Percentiles rank a stretch among this genome's conserved stretches.
Evolutionary conservation across 1,140 invertebrate genomes (phyloP).

Genomic region (Teleogryllus occipitalis): DNA sequence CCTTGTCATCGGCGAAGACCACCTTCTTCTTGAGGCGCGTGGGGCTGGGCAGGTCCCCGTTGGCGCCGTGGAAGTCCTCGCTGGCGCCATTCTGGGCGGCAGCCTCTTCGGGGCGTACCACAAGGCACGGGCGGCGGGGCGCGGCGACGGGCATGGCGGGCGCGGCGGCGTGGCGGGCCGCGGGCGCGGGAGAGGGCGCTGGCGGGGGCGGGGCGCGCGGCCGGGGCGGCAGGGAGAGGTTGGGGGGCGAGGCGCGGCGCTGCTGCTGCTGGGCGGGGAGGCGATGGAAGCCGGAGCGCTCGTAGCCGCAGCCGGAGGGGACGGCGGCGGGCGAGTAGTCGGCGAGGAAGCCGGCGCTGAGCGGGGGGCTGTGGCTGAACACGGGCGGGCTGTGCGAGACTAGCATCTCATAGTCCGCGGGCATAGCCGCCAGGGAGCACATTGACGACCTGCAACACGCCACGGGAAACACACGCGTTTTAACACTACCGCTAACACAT

Average conservation of each 20-base stretch:
- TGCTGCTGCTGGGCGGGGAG: too few species aligned
- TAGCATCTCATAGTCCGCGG: slow-evolving; percentile 39
- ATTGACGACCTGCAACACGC: slow-evolving; percentile 22
- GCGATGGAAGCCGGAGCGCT: slow-evolving; percentile 28
- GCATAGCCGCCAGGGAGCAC: slow-evolving; percentile 23
- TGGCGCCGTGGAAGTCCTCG: background rate
- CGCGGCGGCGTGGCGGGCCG: slow-evolving; percentile 24
- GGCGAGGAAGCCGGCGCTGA: slow-evolving; percentile 34
- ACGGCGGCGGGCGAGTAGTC: slow-evolving; percentile 35
- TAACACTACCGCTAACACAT: background rate
- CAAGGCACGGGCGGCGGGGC: slow-evolving; percentile 27
- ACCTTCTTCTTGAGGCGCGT: slow-evolving; percentile 69
- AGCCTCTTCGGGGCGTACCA: slow-evolving; percentile 34
- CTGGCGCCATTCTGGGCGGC: slow-evolving; percentile 27
- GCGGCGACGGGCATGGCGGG: slow-evolving; percentile 23
- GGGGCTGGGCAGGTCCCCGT: slow-evolving; percentile 34
- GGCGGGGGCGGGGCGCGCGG: slow-evolving; percentile 21
- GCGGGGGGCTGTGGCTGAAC: slow-evolving; percentile 25
- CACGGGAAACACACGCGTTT: background rate
- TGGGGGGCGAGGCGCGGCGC: slow-evolving; percentile 20
- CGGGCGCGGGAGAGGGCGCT: slow-evolving; percentile 29
- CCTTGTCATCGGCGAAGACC: slow-evolving; percentile 89
- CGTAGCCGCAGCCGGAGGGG: slow-evolving; percentile 31
- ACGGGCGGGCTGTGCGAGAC: slow-evolving; percentile 53
- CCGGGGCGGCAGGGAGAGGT: too few species aligned